These are phyloP conservation scores for Lepisosteus osseus DNA, from an alignment of 2,113 vertebrate genomes.

Conservation along the genomic window DNA sequence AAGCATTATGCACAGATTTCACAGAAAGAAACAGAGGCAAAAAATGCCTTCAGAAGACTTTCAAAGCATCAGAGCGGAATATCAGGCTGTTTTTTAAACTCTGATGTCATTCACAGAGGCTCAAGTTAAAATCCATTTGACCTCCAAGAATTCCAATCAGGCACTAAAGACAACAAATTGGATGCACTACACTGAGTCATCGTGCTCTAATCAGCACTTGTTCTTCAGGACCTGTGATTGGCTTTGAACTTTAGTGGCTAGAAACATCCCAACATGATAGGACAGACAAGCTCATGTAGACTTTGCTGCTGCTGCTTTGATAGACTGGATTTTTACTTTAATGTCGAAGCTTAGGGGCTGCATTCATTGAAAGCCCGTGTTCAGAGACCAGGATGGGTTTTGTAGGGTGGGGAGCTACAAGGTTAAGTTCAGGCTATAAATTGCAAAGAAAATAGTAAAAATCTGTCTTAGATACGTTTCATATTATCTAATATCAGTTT, in stretches of 20 bases:
- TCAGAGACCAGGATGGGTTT: too few relatives aligned
- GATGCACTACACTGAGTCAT: background rate
- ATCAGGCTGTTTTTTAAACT: constrained; percentile 2
- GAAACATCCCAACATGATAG: background rate
- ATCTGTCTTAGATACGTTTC: too few relatives aligned
- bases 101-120: background rate
- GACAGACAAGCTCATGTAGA: background rate
- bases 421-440: too few relatives aligned
- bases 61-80: too few relatives aligned
- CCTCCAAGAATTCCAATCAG: constrained; percentile 11
- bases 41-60: background rate
- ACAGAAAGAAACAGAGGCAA: background rate
- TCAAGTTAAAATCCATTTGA: constrained; percentile 12
- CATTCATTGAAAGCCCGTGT: too few relatives aligned
- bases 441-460: too few relatives aligned
- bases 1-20: too few relatives aligned
- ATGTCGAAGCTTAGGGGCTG: too few relatives aligned
- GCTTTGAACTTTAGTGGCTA: background rate
- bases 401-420: too few relatives aligned
- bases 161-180: constrained; percentile 6
- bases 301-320: too few relatives aligned
- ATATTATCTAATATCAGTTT: too few relatives aligned
- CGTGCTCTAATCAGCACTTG: constrained; percentile 7
- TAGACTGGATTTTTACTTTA: too few relatives aligned
- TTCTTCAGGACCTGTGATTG: constrained; percentile 4